phyloP scores from a whole-genome alignment of 2,113 vertebrate species.

The Ursus arctos region DNA sequence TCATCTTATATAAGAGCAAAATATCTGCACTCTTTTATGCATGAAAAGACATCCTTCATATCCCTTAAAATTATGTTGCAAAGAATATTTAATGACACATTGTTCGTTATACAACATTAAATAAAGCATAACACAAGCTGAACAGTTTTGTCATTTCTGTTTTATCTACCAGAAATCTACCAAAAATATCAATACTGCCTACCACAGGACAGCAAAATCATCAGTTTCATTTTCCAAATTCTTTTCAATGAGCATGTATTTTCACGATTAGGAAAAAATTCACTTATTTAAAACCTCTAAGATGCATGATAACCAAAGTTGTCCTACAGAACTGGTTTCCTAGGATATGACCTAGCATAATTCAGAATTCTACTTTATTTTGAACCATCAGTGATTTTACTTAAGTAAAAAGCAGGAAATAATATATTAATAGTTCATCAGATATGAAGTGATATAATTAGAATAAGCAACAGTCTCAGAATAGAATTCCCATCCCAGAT shows the following conservation, averaged over 20 bases:
- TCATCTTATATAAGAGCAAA: constrained; percentile 16
- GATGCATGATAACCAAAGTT: background rate
- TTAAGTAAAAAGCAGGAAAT: constrained; percentile 57
- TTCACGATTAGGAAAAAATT: constrained; percentile 19
- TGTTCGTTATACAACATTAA: constrained; percentile 12
- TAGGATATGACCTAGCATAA: constrained; percentile 39
- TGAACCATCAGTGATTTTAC: constrained; percentile 35
- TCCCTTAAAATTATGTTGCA: constrained; percentile 20
- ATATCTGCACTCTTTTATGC: background rate
- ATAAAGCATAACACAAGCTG: background rate
- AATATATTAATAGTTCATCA: constrained; percentile 55
- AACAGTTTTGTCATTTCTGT: background rate
- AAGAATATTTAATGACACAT: background rate
- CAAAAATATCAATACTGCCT: background rate
- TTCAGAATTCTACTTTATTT: constrained; percentile 52
- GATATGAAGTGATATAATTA: constrained; percentile 55
- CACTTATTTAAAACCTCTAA: constrained; percentile 31
- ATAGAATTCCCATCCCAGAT: constrained; percentile 57
- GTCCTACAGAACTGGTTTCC: constrained; percentile 16
- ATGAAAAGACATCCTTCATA: constrained; percentile 2
- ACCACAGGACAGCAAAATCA: constrained; percentile 33
- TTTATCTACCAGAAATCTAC: constrained; percentile 9
- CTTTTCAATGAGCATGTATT: background rate
- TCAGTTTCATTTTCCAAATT: constrained; percentile 41
- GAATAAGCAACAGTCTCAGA: background rate